Base-by-base conservation (phyloP, 2,888 invertebrate species). In the Thereva unica region DNA sequence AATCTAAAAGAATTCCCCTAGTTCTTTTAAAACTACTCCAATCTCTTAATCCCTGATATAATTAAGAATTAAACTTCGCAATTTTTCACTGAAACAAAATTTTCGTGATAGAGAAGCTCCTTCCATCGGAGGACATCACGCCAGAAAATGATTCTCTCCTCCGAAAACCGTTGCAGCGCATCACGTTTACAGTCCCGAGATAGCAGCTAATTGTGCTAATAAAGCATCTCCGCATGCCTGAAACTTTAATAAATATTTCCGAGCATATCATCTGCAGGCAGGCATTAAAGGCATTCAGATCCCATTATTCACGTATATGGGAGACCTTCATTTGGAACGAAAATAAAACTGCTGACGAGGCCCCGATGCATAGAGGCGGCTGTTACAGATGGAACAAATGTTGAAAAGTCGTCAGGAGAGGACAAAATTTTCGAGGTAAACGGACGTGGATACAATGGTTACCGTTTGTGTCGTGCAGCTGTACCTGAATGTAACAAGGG, bases 381-480 rank as follows among this genome's bases (percentile, higher is more conserved):
- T 38, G 61, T 40, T 47, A 49, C 8, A 38, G 49, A 10, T 47
- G 41, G 40, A 61, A 61, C 61, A 61, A 61, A 61, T 61, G 61
- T 61, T 61, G 61, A 61, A 61, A 61, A 50, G 61, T 61, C 61
- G 50, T 40, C 50, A 41, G 50, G 23, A 50, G 61, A 61, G 61
- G 50, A 61, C 61, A 61, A 61, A 61, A 61, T 41, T 61, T 59
- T 61, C 61, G 61, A 61, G 61, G 61, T 61, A 61, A 61, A 61
- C 40, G 61, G 61, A 61, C 61, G 61, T 50, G 50, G 41, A 50
- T 61, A 61, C 61, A 61, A 61, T 61, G 61, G 61, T 61, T 61
- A 61, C 61, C 61, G 61, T 61, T 61, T 50, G 61, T 50, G 61
- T 61, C 61, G 61, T 61, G 61, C 61, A 61, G 61, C 61, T 61